phyloP scores from a whole-genome alignment of 35 echinoderm and acorn worm species.

The Nesometra sesokonis region DNA sequence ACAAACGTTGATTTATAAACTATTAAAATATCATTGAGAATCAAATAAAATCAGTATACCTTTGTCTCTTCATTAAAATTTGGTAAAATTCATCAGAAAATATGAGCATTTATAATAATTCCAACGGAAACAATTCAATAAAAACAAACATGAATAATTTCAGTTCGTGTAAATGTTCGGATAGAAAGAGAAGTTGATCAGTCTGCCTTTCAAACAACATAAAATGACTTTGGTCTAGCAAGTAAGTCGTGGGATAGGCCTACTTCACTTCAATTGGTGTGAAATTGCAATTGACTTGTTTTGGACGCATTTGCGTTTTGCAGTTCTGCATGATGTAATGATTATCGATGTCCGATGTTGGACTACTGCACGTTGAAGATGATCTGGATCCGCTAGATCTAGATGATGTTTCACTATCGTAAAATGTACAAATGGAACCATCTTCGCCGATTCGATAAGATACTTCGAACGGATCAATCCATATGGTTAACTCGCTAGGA shows the following conservation, averaged over 20 bases:
- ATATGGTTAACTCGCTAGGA: constrained; percentile 46
- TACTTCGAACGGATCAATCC: constrained; percentile 58
- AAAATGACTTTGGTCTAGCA: neutral
- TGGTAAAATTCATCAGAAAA: neutral
- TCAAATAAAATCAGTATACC: neutral
- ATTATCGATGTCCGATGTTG: neutral
- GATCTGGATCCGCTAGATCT: neutral
- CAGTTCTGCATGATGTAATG: neutral
- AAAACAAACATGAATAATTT: neutral
- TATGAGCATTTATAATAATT: neutral
- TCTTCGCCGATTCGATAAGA: constrained; percentile 64
- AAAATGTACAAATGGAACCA: constrained; percentile 66
- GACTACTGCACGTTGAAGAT: neutral
- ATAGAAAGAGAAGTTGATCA: neutral
- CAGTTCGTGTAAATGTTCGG: neutral
- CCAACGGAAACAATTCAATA: neutral
- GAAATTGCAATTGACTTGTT: neutral
- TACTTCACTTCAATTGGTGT: neutral
- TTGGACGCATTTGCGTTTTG: neutral
- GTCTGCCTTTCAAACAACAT: neutral
- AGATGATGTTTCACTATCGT: constrained; percentile 19
- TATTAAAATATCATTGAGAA: neutral
- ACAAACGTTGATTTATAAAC: neutral
- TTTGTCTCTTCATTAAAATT: neutral
- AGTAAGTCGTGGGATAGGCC: neutral